Evolutionary conservation across 2,888 invertebrate species (phyloP).

Genomic region (Tryphoninae sp.): DNA sequence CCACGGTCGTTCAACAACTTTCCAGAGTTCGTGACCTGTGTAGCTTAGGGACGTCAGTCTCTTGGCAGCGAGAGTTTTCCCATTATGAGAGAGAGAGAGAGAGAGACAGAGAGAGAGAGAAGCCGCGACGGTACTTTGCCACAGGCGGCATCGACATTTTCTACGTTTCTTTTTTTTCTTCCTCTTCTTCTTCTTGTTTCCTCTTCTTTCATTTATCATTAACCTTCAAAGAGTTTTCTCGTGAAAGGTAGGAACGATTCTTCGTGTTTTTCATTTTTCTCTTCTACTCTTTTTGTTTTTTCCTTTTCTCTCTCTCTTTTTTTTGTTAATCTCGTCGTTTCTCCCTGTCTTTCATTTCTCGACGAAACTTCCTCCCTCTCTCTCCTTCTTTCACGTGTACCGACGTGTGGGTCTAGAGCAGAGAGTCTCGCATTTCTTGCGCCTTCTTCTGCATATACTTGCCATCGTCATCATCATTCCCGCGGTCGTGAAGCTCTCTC

Average conservation of each 20-base stretch:
- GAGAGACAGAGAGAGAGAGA: slow-evolving; percentile 6
- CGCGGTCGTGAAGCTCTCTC: slow-evolving; percentile 11
- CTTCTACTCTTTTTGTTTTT: background rate
- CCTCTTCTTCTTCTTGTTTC: background rate
- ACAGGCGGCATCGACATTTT: background rate
- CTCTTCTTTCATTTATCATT: slow-evolving; percentile 37
- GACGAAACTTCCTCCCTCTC: background rate
- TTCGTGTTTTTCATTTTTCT: slow-evolving; percentile 20
- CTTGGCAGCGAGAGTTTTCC: slow-evolving; percentile 27
- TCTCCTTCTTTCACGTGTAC: slow-evolving; percentile 12
- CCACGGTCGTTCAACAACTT: slow-evolving; percentile 14
- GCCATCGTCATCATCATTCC: slow-evolving; percentile 52
- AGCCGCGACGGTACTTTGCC: slow-evolving; percentile 18
- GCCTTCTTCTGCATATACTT: slow-evolving; percentile 41
- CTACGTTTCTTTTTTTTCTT: background rate
- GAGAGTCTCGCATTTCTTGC: slow-evolving; percentile 24
- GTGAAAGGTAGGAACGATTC: slow-evolving; percentile 41
- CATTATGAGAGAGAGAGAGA: slow-evolving; percentile 13
- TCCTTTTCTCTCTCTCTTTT: background rate
- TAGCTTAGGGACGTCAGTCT: slow-evolving; percentile 8
- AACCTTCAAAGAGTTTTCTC: slow-evolving; percentile 35
- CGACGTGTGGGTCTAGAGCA: background rate
- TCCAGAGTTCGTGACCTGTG: slow-evolving; percentile 17
- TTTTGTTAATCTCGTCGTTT: slow-evolving; percentile 6
- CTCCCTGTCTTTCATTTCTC: slow-evolving; percentile 18